phyloP scores from a whole-genome alignment of 1,140 invertebrate species.

The Hormaphis cornu region DNA sequence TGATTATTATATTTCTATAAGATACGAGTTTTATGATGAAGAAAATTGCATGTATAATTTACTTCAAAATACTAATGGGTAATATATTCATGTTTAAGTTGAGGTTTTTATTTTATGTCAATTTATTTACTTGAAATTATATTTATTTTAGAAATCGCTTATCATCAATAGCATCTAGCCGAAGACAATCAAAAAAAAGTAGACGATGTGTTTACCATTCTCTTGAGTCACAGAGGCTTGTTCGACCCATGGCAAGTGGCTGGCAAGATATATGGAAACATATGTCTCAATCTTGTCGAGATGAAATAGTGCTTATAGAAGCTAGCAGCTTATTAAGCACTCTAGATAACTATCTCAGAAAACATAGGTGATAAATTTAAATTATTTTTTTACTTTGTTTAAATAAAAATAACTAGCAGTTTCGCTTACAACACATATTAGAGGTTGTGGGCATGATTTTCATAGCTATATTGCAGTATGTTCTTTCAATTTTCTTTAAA shows the following conservation, averaged over 20 bases:
- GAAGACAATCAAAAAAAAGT: slow-evolving; percentile 66
- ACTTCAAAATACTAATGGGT: slow-evolving; percentile 29
- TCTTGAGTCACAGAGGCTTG: slow-evolving; percentile 66
- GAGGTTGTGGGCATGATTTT: neutral
- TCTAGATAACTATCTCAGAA: slow-evolving; percentile 76
- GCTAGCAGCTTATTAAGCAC: slow-evolving; percentile 69
- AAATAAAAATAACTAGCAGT: neutral
- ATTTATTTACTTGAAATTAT: neutral
- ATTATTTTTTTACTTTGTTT: neutral
- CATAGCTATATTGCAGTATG: neutral
- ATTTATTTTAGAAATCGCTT: slow-evolving; percentile 5
- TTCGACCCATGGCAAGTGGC: slow-evolving; percentile 55
- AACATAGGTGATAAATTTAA: slow-evolving; percentile 58
- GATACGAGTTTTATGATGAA: slow-evolving; percentile 16
- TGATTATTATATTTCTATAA: slow-evolving; percentile 12
- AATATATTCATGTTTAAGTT: neutral
- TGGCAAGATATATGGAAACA: slow-evolving; percentile 81
- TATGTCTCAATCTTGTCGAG: slow-evolving; percentile 70
- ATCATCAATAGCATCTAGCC: slow-evolving; percentile 28
- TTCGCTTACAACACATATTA: neutral
- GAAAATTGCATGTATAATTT: slow-evolving; percentile 27
- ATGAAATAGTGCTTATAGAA: slow-evolving; percentile 77
- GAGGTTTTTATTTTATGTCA: neutral
- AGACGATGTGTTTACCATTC: slow-evolving; percentile 77
- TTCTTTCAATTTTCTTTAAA: neutral